phyloP scores from a whole-genome alignment of 2,113 vertebrate species.

The Coracopsis vasa region DNA sequence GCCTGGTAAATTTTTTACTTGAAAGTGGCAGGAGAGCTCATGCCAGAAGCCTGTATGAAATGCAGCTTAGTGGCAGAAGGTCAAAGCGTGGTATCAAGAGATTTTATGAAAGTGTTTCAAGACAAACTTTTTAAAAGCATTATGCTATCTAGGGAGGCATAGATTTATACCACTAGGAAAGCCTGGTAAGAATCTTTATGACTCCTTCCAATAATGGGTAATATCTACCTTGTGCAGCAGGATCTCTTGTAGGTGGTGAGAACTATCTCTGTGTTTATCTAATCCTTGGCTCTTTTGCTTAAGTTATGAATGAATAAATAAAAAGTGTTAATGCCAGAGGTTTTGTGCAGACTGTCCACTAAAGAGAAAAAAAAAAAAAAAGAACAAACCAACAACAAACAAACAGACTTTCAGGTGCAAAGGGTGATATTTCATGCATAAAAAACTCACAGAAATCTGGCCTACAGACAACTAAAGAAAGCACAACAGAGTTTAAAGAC shows the following conservation, averaged over 20 bases:
- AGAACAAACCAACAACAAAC: neutral
- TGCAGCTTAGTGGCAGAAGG: constrained; percentile 28
- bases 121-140: neutral
- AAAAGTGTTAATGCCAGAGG: neutral
- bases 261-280: neutral
- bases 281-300: neutral
- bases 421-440: neutral
- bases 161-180: neutral
- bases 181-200: neutral
- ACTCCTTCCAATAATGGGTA: neutral
- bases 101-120: constrained; percentile 1
- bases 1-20: constrained; percentile 28
- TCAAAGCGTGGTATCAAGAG: constrained; percentile 1
- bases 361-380: neutral
- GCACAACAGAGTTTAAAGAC: neutral
- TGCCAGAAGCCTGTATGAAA: neutral
- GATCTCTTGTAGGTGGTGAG: neutral
- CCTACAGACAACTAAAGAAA: neutral
- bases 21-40: neutral
- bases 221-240: neutral
- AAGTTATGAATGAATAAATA: neutral
- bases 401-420: neutral
- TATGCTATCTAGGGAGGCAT: neutral
- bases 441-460: neutral
- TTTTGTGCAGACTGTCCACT: neutral